phyloP scores from a whole-genome alignment of 1,140 invertebrate species.

The Lasioglossum baleicum region DNA sequence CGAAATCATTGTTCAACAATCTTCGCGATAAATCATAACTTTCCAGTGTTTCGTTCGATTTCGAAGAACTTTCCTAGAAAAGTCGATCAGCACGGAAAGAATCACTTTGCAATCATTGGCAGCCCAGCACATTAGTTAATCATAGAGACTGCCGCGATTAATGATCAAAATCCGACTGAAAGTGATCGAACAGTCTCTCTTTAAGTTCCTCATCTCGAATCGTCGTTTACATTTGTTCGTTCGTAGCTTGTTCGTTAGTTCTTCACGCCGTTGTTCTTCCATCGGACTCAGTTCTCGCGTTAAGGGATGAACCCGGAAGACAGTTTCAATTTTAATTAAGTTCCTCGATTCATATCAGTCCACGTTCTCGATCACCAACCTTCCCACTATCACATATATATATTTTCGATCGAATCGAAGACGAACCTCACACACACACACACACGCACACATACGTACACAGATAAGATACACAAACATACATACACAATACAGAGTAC shows the following conservation, averaged over 20 bases:
- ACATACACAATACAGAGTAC: background rate
- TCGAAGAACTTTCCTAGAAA: too few relatives aligned
- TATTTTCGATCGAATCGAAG: constrained; percentile 15
- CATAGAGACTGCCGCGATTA: too few relatives aligned
- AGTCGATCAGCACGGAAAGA: too few relatives aligned
- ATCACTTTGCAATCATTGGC: background rate
- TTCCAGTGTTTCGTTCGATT: too few relatives aligned
- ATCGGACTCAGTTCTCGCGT: background rate
- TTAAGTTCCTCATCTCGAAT: constrained; percentile 8
- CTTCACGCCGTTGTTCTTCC: background rate
- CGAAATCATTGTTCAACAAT: too few relatives aligned
- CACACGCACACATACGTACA: background rate
- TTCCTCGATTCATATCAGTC: constrained; percentile 17
- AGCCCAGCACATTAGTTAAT: too few relatives aligned
- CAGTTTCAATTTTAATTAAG: background rate
- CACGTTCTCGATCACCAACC: constrained; percentile 32
- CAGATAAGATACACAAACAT: background rate
- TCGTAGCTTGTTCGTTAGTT: background rate
- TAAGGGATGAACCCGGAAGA: background rate
- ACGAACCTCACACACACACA: background rate
- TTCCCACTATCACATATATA: constrained; percentile 13
- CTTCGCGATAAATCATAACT: too few relatives aligned
- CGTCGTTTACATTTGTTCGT: background rate
- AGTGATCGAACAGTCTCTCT: background rate
- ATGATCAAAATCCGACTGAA: background rate